Percentiles rank a stretch among this genome's conserved stretches.
Evolutionary conservation across 2,888 invertebrate species (phyloP).

Genomic region (Cyclophora albipunctata): DNA sequence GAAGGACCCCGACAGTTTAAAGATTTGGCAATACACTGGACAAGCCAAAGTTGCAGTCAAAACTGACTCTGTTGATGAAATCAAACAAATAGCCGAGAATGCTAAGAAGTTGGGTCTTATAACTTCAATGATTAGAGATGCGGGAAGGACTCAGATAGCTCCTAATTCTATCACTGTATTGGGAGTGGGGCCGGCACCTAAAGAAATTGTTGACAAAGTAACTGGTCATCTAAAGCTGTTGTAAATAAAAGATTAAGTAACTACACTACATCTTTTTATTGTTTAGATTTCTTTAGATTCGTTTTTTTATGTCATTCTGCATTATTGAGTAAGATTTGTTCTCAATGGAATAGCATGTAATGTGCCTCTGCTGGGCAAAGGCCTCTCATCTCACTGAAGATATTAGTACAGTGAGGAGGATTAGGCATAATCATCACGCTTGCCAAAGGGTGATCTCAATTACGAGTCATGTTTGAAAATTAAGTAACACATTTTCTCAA

Average conservation of each 20-base stretch:
- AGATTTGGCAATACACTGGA: conserved; percentile 78
- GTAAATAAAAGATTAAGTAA: conserved; percentile 50
- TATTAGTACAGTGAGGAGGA: too few species aligned
- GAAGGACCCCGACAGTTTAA: conserved; percentile 76
- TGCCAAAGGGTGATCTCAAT: too few species aligned
- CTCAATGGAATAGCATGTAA: too few species aligned
- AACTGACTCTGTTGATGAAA: conserved; percentile 83
- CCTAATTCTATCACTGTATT: conserved; percentile 92
- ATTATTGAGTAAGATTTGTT: too few species aligned
- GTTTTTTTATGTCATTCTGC: too few species aligned
- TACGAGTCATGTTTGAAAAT: too few species aligned
- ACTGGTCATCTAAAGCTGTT: conserved; percentile 92
- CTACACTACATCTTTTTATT: neutral
- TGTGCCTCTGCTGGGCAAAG: too few species aligned
- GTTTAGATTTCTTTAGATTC: too few species aligned
- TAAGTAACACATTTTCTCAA: too few species aligned
- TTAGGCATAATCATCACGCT: too few species aligned
- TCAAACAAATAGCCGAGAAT: conserved; percentile 79
- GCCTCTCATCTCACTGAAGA: too few species aligned
- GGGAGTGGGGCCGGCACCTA: conserved; percentile 93
- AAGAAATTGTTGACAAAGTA: conserved; percentile 83
- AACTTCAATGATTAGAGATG: conserved; percentile 87
- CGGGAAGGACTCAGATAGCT: conserved; percentile 94
- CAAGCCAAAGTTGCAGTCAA: conserved; percentile 93
- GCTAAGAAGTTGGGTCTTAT: conserved; percentile 83